Evolutionary conservation across 30 jellyfish, hydroid and myxozoan genomes (phyloP), one percentile per base, ranked within the genome.

Genomic region (Morbakka virulenta): DNA sequence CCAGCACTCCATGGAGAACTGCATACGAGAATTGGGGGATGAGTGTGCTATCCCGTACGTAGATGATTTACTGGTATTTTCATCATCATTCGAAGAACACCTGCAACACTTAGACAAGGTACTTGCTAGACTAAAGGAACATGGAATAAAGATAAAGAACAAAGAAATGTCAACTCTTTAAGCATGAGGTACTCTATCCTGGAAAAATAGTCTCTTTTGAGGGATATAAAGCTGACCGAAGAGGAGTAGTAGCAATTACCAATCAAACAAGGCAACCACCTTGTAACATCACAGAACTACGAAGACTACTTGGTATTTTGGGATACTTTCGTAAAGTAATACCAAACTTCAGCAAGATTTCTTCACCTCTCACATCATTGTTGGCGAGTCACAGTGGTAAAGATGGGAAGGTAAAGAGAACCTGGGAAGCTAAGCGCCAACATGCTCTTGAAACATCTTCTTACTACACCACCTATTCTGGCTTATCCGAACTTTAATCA

Each of bases 401-500:
- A 1, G 81, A 21, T 27, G 41, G 47, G 48, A 2, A 62, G 17
- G 36, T 62, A 35, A 28, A 48, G 32, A 66, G 62, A 35, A 64
- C 23, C 22, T 24, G 57, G 29, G 24, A 24, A 27, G 26, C 50
- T 24, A 69, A 69, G 78, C 32, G 9, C 50, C 50, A 71, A 70
- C 34, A 64, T 13, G 89, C 79, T 25, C 92, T 50, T 57, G 79
- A 26, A 49, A 50, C 84, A 48, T 68, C 92, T 67, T 22, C 65
- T 63, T 35, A 65, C 52, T 28, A 69, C 66, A 23, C 73, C n/a
- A n/a, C 92, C 86, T 52, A 80, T 80, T 67, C 26, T 80, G 62
- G 92, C 84, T 28, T 80, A 80, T 70, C 91, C 91, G 4, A 78
- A 80, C 74, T 63, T 51, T n/a, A 80, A n/a, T 72, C 17, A 32